Evolutionary conservation across 2,113 vertebrate species (phyloP).

Genomic region (Pterocles gutturalis): DNA sequence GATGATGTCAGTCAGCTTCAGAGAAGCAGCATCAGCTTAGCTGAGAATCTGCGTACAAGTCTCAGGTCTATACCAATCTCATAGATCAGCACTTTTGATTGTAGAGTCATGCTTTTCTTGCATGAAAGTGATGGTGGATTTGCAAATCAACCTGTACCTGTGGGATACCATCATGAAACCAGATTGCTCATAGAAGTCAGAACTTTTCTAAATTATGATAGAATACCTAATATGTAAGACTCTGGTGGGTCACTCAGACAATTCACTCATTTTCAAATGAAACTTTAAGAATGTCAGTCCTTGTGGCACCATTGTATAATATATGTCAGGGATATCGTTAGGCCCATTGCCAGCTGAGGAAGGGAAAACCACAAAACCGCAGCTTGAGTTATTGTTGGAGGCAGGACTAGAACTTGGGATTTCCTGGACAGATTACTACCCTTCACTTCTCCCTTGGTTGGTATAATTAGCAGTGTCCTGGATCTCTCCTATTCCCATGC

Average conservation of each 20-base stretch:
- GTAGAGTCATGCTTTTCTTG: background rate
- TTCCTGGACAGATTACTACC: constrained; percentile 38
- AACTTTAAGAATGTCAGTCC: background rate
- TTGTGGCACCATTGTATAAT: background rate
- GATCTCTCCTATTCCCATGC: background rate
- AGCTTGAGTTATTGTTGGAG: constrained; percentile 44
- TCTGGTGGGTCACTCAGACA: background rate
- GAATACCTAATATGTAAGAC: background rate
- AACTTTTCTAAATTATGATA: background rate
- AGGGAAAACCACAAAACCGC: constrained; percentile 12
- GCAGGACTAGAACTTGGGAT: background rate
- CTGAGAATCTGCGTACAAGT: background rate
- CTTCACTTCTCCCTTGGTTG: background rate
- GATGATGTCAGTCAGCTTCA: background rate
- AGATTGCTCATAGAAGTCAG: background rate
- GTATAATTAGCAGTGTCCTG: background rate
- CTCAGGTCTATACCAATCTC: background rate
- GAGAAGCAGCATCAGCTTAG: background rate
- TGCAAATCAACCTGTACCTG: background rate
- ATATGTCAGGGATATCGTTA: background rate
- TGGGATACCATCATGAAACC: background rate
- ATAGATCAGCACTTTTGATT: background rate
- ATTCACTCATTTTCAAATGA: background rate
- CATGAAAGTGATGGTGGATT: background rate
- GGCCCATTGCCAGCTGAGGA: background rate